A percentile compares a stretch with the other conserved stretches of the same genome.
These are phyloP conservation scores for Dryobota labecula DNA, from an alignment of 2,888 invertebrate genomes.

Conservation along the genomic window DNA sequence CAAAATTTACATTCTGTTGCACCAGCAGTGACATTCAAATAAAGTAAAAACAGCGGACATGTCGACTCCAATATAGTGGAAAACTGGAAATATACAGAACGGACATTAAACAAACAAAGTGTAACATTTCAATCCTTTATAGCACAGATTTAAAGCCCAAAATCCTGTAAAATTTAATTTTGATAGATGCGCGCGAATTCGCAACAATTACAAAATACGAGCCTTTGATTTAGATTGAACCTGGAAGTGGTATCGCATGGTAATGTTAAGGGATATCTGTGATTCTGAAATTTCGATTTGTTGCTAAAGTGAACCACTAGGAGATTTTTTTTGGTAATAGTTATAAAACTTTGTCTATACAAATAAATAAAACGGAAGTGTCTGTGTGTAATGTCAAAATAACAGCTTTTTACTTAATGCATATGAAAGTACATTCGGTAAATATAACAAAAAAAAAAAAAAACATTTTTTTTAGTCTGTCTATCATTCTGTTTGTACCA, in stretches of 20 bases:
- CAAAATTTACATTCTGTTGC: conserved; percentile 54
- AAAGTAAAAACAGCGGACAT: conserved; percentile 67
- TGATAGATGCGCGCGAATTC: conserved; percentile 83
- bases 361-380: too few relatives aligned
- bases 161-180: conserved; percentile 86
- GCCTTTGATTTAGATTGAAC: conserved; percentile 51
- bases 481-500: too few relatives aligned
- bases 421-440: too few relatives aligned
- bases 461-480: too few relatives aligned
- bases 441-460: too few relatives aligned
- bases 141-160: conserved; percentile 75
- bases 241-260: conserved; percentile 44
- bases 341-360: too few relatives aligned
- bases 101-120: conserved; percentile 68
- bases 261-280: neutral
- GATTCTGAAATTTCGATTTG: neutral
- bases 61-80: conserved; percentile 64
- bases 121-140: conserved; percentile 78
- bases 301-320: neutral
- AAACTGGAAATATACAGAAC: conserved; percentile 68
- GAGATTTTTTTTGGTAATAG: too few relatives aligned
- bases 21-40: conserved; percentile 64
- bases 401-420: too few relatives aligned
- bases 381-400: too few relatives aligned
- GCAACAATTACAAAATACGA: conserved; percentile 77